phyloP scores from a whole-genome alignment of 2,797 vertebrate species.

The Sylvia borin region DNA sequence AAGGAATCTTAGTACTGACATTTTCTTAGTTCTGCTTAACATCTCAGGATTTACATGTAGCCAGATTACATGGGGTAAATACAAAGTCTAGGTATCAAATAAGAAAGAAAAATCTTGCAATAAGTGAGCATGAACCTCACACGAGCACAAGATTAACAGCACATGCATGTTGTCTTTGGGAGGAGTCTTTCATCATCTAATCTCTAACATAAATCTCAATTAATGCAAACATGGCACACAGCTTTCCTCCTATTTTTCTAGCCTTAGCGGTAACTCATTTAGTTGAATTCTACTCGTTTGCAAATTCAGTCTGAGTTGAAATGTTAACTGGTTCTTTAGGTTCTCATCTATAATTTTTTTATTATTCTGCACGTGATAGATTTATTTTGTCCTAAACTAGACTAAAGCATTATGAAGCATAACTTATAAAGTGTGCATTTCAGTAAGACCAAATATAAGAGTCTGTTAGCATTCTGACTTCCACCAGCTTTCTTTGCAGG shows the following conservation, averaged over 20 bases:
- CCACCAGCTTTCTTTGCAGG: neutral
- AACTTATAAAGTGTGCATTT: neutral
- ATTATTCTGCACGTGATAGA: neutral
- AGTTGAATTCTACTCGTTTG: neutral
- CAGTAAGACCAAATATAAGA: neutral
- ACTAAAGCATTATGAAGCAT: neutral
- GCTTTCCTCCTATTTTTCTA: neutral
- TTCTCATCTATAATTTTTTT: neutral
- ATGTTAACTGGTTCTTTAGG: neutral
- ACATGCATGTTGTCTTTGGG: neutral
- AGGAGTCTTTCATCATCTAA: neutral
- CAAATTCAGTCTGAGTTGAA: neutral
- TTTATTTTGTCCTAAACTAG: neutral
- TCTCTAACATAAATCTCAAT: neutral
- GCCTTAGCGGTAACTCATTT: neutral
- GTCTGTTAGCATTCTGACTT: neutral
- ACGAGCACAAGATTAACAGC: neutral
- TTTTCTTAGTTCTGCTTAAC: conserved; percentile 3
- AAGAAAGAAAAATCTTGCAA: neutral
- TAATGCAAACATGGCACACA: neutral
- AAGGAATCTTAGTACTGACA: neutral
- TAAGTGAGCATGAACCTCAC: neutral
- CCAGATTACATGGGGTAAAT: neutral
- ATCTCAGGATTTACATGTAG: neutral
- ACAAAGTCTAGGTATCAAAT: neutral